These are phyloP conservation scores for Axea sp. DNA, from an alignment of 2,888 invertebrate species.

Conservation along the genomic window DNA sequence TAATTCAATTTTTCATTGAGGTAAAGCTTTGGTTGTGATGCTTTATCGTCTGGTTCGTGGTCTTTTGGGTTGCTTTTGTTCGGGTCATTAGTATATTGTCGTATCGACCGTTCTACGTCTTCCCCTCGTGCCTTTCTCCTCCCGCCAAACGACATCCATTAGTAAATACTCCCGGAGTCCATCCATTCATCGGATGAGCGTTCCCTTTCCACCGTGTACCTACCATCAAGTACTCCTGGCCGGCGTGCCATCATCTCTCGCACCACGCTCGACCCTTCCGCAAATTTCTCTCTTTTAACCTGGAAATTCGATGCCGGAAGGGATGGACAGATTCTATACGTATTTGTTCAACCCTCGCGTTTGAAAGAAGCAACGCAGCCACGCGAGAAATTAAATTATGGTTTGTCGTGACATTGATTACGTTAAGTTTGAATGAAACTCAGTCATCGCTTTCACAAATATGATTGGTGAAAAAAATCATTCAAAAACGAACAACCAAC, in stretches of 20 bases:
- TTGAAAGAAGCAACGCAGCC: constrained; percentile 8
- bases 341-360: constrained; percentile 36
- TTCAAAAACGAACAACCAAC: no score
- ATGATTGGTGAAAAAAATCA: constrained; percentile 18
- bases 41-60: constrained; percentile 77
- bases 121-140: constrained; percentile 62
- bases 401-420: constrained; percentile 17
- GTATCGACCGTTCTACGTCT: constrained; percentile 70
- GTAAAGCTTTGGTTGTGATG: constrained; percentile 74
- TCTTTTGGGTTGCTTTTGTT: constrained; percentile 75
- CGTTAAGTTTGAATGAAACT: constrained; percentile 15
- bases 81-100: constrained; percentile 78
- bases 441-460: constrained; percentile 1
- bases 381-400: constrained; percentile 25
- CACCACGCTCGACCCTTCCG: constrained; percentile 13
- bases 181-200: constrained; percentile 69
- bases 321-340: constrained; percentile 45
- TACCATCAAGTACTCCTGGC: no score
- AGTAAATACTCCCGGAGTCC: constrained; percentile 76
- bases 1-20: constrained; percentile 78
- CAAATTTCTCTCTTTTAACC: constrained; percentile 52
- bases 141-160: constrained; percentile 71
- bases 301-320: constrained; percentile 43
- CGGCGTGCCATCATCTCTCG: constrained; percentile 28
- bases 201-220: no score